Base-by-base conservation (phyloP, 2,113 vertebrate genomes). In the Grus americana region DNA sequence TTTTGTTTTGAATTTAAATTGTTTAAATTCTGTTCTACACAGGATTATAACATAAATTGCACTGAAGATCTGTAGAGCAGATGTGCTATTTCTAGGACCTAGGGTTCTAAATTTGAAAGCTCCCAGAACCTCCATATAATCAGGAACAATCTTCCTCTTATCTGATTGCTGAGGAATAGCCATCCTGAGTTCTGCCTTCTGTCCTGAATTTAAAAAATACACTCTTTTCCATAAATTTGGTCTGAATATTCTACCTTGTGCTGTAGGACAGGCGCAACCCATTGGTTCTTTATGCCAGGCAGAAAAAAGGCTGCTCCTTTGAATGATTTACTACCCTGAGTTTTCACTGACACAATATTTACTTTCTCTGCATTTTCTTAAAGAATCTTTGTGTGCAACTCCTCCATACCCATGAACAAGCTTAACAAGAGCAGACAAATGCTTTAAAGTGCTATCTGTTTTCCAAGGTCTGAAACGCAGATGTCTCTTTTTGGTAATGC, bases 401-500 rank as follows among this genome's bases (percentile, higher is more conserved):
- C 96, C 96, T 95, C 95, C 94, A 91, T 95, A 95, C 36, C 32
- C 92, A 61, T 89, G 92, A 96, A 75, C 21, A 47, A 96, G 86
- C 92, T 97, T 93, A 95, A 91, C 14, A 40, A 96, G 92, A 12
- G 4, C 90, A 86, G 93, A 93, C 92, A 96, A 97, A 97, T 94
- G 91, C 91, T 98, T 97, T 96, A 91, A 96, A 95, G 94, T 84
- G 79, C 95, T 91, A 55, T 95, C 92, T 96, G 63, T 93, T 97
- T 97, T 97, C 86, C 91, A 97, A 96, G 85, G 91, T 92, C 97
- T 96, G 93, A 98, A 94, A 74, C 94, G 86, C 96, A 98, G 96
- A 98, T 98, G 96, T 97, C 97, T 98, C 94, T 92, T 97, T 98
- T 97, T 97, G 94, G 95, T 97, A 97, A 97, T 76, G 96, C 52